phyloP scores from a whole-genome alignment of 2,113 vertebrate genomes.

The Chaetura pelagica region DNA sequence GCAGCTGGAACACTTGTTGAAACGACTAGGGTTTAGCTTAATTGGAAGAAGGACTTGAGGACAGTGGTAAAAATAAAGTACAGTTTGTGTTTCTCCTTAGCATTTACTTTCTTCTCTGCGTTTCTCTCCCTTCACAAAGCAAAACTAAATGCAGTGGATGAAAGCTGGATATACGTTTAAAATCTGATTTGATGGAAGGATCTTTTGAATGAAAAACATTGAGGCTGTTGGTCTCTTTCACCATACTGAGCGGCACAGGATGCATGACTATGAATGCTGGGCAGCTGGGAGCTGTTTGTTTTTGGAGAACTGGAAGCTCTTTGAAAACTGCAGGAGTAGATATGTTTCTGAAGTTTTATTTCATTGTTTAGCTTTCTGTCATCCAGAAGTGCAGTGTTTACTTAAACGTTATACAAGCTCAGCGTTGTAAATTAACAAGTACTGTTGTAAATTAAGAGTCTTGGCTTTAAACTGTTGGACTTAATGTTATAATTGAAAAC shows the following conservation, averaged over 20 bases:
- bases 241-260: not conserved
- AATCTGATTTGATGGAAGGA: not conserved
- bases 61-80: not conserved
- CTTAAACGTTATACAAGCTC: constrained; percentile 63
- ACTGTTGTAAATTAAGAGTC: constrained; percentile 65
- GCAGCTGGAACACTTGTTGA: not conserved
- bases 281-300: constrained; percentile 60
- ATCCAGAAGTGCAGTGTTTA: constrained; percentile 68
- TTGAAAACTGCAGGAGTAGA: constrained; percentile 64
- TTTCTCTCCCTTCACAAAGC: constrained; percentile 12
- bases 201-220: not conserved
- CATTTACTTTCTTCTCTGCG: not conserved
- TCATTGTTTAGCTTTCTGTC: constrained; percentile 63
- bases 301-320: constrained; percentile 45
- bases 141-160: not conserved
- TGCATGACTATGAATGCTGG: not conserved
- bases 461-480: constrained; percentile 64
- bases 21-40: not conserved
- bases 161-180: constrained; percentile 36
- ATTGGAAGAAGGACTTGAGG: not conserved
- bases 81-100: not conserved
- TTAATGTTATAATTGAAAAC: constrained; percentile 68
- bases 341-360: constrained; percentile 67
- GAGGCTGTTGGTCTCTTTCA: not conserved
- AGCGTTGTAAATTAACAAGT: constrained; percentile 66